Percentiles rank a stretch among this genome's conserved stretches.
Evolutionary conservation across 2,113 vertebrate genomes (phyloP).

Genomic region (Eudyptes chrysolophus): DNA sequence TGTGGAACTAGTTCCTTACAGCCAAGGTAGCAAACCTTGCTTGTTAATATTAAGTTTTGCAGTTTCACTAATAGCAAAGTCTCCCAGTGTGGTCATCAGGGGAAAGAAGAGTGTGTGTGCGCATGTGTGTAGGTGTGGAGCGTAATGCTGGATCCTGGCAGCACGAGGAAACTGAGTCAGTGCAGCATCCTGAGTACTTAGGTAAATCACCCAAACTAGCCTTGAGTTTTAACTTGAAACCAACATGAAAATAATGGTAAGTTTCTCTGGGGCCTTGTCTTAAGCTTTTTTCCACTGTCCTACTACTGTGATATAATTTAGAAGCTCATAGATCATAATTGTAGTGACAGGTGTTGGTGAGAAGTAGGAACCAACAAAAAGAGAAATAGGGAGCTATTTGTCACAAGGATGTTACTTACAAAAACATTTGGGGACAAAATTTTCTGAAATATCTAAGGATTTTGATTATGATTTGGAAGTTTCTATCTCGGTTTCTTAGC

Average conservation of each 20-base stretch:
- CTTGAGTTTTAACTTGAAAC: neutral
- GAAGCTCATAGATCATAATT: constrained; percentile 40
- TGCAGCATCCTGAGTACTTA: accelerated
- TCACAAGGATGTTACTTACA: neutral
- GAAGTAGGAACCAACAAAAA: constrained; percentile 17
- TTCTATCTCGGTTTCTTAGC: neutral
- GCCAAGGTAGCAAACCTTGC: neutral
- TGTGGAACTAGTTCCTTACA: neutral
- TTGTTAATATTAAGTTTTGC: neutral
- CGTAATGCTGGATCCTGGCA: accelerated
- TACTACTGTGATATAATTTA: constrained; percentile 29
- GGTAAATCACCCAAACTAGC: neutral
- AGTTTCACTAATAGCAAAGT: neutral
- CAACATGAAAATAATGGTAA: neutral
- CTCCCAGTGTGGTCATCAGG: neutral
- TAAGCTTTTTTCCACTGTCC: accelerated
- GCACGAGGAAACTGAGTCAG: neutral
- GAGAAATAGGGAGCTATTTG: neutral
- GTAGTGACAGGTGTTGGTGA: constrained; percentile 54
- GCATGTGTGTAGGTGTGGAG: neutral
- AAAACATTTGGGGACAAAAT: neutral
- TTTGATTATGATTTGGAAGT: neutral
- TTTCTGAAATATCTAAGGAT: neutral
- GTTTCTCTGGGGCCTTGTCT: neutral
- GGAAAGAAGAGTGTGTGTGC: accelerated